Evolutionary conservation across 2,797 vertebrate species (phyloP).

Genomic region (Pachyuromys duprasi): DNA sequence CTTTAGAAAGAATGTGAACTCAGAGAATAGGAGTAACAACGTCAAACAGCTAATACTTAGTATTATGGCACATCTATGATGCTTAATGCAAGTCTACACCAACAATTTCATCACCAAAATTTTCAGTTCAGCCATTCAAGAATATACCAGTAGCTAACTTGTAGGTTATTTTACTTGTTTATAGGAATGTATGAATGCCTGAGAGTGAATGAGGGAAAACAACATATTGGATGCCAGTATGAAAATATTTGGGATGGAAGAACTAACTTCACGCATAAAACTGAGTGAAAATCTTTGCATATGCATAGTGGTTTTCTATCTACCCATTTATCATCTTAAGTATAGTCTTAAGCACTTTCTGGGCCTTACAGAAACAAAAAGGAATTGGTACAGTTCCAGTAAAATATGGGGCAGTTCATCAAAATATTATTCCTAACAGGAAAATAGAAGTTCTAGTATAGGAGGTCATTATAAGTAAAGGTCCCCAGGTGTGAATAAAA

Average conservation of each 20-base stretch:
- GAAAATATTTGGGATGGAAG: background rate
- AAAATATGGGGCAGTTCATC: background rate
- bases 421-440: background rate
- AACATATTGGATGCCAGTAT: background rate
- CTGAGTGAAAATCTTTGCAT: background rate
- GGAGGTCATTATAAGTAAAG: background rate
- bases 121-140: conserved; percentile 26
- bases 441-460: conserved; percentile 23
- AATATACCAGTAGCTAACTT: conserved; percentile 15
- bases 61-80: background rate
- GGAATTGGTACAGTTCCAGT: background rate
- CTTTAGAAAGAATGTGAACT: background rate
- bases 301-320: background rate
- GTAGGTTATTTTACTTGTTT: conserved; percentile 30
- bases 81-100: background rate
- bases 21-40: background rate
- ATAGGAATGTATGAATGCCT: background rate
- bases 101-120: conserved; percentile 18
- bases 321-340: background rate
- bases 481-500: background rate
- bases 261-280: background rate
- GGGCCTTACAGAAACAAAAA: conserved; percentile 43
- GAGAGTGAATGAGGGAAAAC: conserved; percentile 4
- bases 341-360: background rate
- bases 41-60: background rate